Base-by-base conservation (phyloP, 2,888 invertebrate genomes). In the Drosophila glabriapex region DNA sequence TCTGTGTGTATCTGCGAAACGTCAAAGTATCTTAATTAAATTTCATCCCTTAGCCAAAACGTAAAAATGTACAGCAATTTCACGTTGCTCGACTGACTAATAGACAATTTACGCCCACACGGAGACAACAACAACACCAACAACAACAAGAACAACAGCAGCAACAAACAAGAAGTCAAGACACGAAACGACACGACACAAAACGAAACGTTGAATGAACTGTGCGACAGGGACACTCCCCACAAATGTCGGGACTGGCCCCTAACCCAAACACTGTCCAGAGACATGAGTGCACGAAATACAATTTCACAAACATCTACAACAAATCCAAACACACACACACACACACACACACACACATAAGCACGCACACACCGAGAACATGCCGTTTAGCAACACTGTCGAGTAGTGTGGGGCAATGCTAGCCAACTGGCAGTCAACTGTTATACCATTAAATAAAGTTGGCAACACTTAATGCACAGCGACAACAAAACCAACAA, bases 381-480 rank as follows among this genome's bases (percentile, higher is more conserved):
- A 65, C 68, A 73, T 49, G 72, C 82, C 76, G 82, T 82, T 82
- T 84, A 82, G 73, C 82, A 82, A 82, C 82, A 82, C 82, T 79
- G 76, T 12, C 4, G 28, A 33, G 80, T 64, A 66, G 83, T 71
- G 69, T 76, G 58, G 31, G 72, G 74, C 60, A 72, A 59, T 68
- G 67, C 55, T 54, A 80, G 77, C 83, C 88, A 88, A 85, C 83
- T 83, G 85, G 82, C 81, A 91, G 91, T 92, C 91, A 90, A 91
- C 91, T 90, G 84, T 91, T 85, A 91, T 88, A 86, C 88, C 90
- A 89, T 91, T 90, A 91, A 92, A 91, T 91, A 91, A 91, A 91
- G 90, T 91, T 91, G 91, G 91, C 91, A 91, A 91, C 92, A 91
- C 91, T 91, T 91, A 89, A 91, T 88, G 91, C 88, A 89, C 83